Conservation (phyloP, 2,888 invertebrate species). For the Mythimna pallens region DNA sequence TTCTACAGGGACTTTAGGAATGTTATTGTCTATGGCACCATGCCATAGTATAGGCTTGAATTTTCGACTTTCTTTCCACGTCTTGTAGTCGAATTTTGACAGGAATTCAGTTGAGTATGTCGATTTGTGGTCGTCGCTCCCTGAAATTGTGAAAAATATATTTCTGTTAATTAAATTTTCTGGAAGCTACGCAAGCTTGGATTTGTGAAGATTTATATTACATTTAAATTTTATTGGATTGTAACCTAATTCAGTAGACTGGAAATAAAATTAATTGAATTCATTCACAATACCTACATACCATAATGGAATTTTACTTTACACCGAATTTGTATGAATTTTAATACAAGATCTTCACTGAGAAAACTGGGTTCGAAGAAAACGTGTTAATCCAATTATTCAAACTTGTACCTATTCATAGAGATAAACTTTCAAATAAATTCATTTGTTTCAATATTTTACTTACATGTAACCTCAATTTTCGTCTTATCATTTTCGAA, state of each 20-base stretch:
- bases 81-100: conserved; percentile 75
- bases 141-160: conserved; percentile 75
- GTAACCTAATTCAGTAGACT: conserved; percentile 2
- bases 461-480: conserved; percentile 90
- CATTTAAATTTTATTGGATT: not conserved
- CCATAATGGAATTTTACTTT: conserved; percentile 1
- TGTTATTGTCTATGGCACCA: conserved; percentile 80
- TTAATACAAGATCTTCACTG: not conserved
- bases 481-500: conserved; percentile 74
- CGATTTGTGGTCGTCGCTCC: conserved; percentile 91
- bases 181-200: not conserved
- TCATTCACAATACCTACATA: not conserved
- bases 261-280: conserved; percentile 15
- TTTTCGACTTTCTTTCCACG: conserved; percentile 77
- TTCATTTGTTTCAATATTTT: not conserved
- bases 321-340: conserved; percentile 3
- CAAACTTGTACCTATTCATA: not conserved
- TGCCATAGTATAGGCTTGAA: conserved; percentile 86
- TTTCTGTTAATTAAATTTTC: not conserved
- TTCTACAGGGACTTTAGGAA: conserved; percentile 80
- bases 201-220: not conserved
- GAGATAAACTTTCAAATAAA: not conserved
- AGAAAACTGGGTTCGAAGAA: not conserved
- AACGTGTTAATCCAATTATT: conserved; percentile 1
- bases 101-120: conserved; percentile 87